phyloP scores from a whole-genome alignment of 2,113 vertebrate species.

The Tenebrosternarchus preto region DNA sequence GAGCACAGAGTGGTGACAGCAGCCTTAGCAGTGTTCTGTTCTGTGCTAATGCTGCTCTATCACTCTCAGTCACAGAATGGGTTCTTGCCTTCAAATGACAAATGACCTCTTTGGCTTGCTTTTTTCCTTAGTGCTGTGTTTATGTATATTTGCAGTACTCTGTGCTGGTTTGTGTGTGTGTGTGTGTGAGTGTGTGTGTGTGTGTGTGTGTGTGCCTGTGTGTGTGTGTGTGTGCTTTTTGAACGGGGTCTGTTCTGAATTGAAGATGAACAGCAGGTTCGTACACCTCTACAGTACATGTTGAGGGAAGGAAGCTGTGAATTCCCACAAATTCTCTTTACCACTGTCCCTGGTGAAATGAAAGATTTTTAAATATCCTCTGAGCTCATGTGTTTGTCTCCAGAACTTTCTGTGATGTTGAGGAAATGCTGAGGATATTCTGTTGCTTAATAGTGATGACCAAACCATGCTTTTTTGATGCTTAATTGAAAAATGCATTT shows the following conservation, averaged over 20 bases:
- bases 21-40: background rate
- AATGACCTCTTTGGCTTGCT: slow-evolving; percentile 3
- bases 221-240: background rate
- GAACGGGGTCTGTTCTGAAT: slow-evolving; percentile 33
- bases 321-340: slow-evolving; percentile 46
- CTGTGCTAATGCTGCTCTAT: background rate
- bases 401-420: slow-evolving; percentile 38
- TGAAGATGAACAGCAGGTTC: slow-evolving; percentile 26
- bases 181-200: background rate
- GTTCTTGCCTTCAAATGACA: slow-evolving; percentile 16
- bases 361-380: too few relatives aligned
- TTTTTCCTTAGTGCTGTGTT: background rate
- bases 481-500: background rate
- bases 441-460: background rate
- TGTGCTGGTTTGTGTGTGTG: background rate
- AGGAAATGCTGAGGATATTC: slow-evolving; percentile 34
- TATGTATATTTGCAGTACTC: background rate
- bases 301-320: slow-evolving; percentile 56
- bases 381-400: background rate
- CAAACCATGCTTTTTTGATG: too few relatives aligned
- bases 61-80: background rate
- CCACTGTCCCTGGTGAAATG: slow-evolving; percentile 37
- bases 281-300: slow-evolving; percentile 64
- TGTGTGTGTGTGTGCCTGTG: background rate
- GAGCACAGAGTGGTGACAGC: background rate